Conservation (phyloP, 64 coral and sea anemone species). For the Anthopleura sola region DNA sequence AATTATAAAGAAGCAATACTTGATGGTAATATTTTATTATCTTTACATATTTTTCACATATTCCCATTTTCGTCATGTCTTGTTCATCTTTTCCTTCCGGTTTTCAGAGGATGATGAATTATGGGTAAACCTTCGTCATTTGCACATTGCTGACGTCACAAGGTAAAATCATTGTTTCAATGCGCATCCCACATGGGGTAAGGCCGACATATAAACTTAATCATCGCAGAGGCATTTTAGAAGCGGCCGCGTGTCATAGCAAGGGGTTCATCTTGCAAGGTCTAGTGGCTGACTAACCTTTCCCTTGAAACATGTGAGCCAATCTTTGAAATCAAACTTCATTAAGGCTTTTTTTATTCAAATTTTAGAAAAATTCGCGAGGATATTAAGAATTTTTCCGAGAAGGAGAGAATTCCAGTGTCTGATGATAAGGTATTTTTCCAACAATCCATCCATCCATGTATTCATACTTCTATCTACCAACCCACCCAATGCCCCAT, state of each 20-base stretch:
- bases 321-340: not conserved
- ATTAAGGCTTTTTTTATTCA: not conserved
- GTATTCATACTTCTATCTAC: not conserved
- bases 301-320: not conserved
- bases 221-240: not conserved
- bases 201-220: not conserved
- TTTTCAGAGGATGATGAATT: constrained; percentile 71
- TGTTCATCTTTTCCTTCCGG: not conserved
- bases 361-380: constrained; percentile 28
- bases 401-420: constrained; percentile 30
- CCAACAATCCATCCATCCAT: not conserved
- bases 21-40: not conserved
- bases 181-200: not conserved
- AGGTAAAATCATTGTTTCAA: constrained; percentile 14
- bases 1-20: constrained; percentile 23
- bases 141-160: constrained; percentile 78
- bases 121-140: constrained; percentile 66
- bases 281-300: not conserved
- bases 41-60: not conserved
- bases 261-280: too few species aligned
- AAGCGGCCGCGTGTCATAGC: too few species aligned
- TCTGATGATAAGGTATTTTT: constrained; percentile 44
- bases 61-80: not conserved
- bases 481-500: not conserved
- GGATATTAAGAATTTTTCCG: constrained; percentile 58